Percentiles rank a stretch among this genome's conserved stretches.
Conservation (phyloP, 1,140 invertebrate genomes). For the Caerostris extrusa region DNA sequence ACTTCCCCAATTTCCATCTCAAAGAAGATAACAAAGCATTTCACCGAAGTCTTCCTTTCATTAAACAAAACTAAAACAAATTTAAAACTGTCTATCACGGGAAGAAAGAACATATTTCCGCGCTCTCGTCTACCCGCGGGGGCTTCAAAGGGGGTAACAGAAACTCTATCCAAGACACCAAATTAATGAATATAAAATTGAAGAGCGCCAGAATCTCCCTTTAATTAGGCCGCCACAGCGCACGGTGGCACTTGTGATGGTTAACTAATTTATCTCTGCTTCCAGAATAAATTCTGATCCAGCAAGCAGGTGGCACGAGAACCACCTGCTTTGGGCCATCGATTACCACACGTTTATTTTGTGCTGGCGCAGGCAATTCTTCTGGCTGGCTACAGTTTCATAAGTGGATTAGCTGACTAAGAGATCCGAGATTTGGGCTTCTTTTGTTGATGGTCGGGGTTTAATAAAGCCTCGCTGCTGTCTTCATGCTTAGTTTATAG, state of each 20-base stretch:
- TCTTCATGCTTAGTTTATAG: no score
- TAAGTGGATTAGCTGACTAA: constrained; percentile 29
- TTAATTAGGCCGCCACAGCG: not conserved
- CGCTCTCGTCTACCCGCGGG: no score
- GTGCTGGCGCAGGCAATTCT: not conserved
- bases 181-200: constrained; percentile 23
- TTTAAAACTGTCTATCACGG: no score
- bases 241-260: not conserved
- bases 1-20: not conserved
- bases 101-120: no score
- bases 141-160: no score
- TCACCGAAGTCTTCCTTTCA: not conserved
- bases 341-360: not conserved
- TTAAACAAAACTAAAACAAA: not conserved
- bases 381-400: not conserved
- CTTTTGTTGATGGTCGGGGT: not conserved
- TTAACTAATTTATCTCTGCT: not conserved
- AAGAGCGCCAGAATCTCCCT: not conserved
- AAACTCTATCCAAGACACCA: not conserved
- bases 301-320: constrained; percentile 18
- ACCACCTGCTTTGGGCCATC: not conserved
- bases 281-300: not conserved
- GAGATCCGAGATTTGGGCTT: not conserved
- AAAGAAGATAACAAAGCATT: not conserved
- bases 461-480: not conserved